These are phyloP conservation scores for Schizothorax lantsangensis DNA, from an alignment of 2,797 vertebrate species.

Conservation along the genomic window DNA sequence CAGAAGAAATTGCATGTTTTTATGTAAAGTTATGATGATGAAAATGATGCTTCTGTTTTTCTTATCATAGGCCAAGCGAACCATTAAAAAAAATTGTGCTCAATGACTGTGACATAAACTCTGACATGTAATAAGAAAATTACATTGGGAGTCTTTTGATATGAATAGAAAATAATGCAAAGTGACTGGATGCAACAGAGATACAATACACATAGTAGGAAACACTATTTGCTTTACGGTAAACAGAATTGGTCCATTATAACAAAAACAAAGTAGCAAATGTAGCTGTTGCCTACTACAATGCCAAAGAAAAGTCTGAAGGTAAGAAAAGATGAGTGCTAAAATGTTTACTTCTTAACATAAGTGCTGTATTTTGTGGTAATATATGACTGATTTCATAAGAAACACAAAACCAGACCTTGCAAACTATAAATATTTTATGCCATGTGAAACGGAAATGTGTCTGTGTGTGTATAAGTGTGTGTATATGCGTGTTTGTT, in stretches of 20 bases:
- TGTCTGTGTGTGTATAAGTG: not conserved
- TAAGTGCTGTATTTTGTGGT: not conserved
- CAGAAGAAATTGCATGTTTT: not conserved
- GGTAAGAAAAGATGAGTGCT: not conserved
- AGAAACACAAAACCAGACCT: constrained; percentile 18
- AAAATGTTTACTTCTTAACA: constrained; percentile 4
- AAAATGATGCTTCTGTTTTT: not conserved
- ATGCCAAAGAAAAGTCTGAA: not conserved
- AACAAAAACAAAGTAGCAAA: constrained; percentile 1
- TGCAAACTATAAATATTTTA: not conserved
- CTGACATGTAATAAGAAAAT: not conserved
- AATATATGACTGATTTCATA: constrained; percentile 7
- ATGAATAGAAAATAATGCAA: not conserved
- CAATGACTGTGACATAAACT: not conserved
- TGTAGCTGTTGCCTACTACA: not conserved
- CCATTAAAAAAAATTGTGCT: not conserved
- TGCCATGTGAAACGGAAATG: not conserved
- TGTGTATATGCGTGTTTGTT: not conserved
- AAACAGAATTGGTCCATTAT: not conserved
- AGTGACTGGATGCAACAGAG: not conserved
- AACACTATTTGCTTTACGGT: not conserved
- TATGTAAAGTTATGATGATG: not conserved
- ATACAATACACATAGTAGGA: not conserved
- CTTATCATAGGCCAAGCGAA: not conserved
- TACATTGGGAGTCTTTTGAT: not conserved